These are phyloP conservation scores for Chiridota heheva DNA, from an alignment of 35 echinoderm and acorn worm species.

Conservation along the genomic window DNA sequence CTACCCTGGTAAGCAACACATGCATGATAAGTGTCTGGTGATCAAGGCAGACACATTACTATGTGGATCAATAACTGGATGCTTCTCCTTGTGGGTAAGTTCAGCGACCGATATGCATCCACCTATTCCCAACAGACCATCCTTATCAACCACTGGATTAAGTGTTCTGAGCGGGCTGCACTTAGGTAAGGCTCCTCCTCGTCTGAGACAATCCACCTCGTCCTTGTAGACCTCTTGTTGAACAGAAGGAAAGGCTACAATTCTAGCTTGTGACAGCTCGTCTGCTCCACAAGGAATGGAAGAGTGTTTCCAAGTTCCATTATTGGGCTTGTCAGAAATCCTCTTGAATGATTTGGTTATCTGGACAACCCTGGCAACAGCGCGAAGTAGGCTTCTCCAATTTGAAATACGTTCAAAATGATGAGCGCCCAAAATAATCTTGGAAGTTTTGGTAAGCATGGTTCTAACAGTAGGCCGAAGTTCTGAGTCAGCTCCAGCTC, in stretches of 20 bases:
- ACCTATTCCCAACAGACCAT: not conserved
- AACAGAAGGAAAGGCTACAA: not conserved
- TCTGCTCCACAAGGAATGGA: too few species aligned
- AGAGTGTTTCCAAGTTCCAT: too few species aligned
- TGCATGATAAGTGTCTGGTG: conserved; percentile 23
- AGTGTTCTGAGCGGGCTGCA: not conserved
- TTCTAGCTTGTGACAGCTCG: not conserved
- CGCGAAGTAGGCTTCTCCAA: too few species aligned
- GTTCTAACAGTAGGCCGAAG: too few species aligned
- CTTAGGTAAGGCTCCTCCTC: not conserved
- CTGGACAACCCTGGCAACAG: too few species aligned
- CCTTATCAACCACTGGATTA: not conserved
- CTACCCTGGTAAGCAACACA: conserved; percentile 36
- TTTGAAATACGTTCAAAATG: too few species aligned
- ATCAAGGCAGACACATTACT: too few species aligned
- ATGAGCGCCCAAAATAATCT: too few species aligned
- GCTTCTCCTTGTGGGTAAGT: not conserved
- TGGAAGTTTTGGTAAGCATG: too few species aligned
- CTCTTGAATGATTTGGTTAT: too few species aligned
- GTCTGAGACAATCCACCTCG: not conserved
- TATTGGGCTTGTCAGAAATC: too few species aligned
- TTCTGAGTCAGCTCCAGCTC: too few species aligned
- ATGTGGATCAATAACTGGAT: conserved; percentile 16
- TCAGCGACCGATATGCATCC: not conserved
- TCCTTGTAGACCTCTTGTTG: not conserved